Evolutionary conservation across 2,113 vertebrate genomes (phyloP).

Genomic region (Stomatorhinus ivindoensis): DNA sequence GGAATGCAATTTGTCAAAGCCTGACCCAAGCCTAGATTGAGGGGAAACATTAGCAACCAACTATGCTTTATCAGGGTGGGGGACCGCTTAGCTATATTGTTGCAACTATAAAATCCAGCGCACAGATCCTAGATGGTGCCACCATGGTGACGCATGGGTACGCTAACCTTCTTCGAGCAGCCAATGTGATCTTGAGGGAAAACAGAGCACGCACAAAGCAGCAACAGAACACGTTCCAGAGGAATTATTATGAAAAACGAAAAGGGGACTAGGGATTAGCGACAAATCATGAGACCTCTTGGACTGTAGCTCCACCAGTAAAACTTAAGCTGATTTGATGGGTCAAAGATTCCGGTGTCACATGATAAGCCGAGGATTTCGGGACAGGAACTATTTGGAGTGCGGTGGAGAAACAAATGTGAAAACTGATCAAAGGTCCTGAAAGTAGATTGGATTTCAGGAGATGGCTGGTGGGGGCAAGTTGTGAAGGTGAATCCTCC

Average conservation of each 20-base stretch:
- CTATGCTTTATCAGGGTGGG: background rate
- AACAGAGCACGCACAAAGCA: background rate
- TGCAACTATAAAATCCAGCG: background rate
- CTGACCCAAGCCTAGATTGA: background rate
- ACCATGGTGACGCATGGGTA: background rate
- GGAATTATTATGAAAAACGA: background rate
- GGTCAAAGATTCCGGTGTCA: conserved; percentile 29
- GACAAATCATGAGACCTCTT: conserved; percentile 20
- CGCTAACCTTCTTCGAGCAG: background rate
- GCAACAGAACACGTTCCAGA: background rate
- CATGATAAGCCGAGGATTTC: conserved; percentile 24
- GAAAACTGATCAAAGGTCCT: conserved; percentile 33
- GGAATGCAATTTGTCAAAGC: background rate
- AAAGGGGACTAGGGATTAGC: background rate
- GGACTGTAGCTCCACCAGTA: background rate
- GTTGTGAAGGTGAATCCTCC: background rate
- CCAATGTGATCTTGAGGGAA: background rate
- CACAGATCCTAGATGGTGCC: background rate
- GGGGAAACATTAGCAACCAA: background rate
- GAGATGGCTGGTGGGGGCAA: background rate
- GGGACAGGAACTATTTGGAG: background rate
- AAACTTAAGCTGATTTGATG: conserved; percentile 24
- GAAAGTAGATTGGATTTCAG: conserved; percentile 30
- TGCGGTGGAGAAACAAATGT: conserved; percentile 1
- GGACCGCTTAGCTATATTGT: background rate